Conservation (phyloP, 2,113 vertebrate species). For the Petrocephalus zakoni region DNA sequence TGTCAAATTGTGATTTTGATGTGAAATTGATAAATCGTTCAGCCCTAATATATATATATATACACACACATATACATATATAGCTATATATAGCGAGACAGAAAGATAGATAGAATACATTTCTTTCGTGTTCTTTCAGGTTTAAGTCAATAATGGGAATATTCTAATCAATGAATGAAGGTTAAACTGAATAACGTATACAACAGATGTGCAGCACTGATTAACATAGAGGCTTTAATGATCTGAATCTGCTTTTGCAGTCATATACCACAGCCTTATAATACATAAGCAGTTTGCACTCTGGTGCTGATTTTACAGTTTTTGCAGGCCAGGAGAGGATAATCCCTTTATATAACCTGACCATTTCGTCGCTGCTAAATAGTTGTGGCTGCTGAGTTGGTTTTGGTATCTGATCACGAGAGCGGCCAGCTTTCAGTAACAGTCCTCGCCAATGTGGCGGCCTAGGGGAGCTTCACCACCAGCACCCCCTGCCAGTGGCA, state of each 20-base stretch:
- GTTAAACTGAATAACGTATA: not conserved
- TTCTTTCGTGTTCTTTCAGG: not conserved
- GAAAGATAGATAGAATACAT: too few relatives aligned
- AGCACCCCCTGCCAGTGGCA: not conserved
- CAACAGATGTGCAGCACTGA: not conserved
- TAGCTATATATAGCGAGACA: too few relatives aligned
- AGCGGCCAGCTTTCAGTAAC: not conserved
- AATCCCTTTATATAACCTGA: constrained; percentile 12
- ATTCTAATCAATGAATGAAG: not conserved
- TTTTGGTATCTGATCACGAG: not conserved
- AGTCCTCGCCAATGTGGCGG: not conserved
- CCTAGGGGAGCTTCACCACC: too few relatives aligned
- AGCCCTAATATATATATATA: too few relatives aligned
- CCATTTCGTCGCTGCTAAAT: not conserved
- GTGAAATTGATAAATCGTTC: too few relatives aligned
- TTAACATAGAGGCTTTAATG: not conserved
- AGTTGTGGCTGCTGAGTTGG: not conserved
- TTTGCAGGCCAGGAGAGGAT: not conserved
- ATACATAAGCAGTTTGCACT: not conserved
- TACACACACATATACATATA: too few relatives aligned
- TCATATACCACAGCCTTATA: too few relatives aligned
- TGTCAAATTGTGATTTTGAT: too few relatives aligned
- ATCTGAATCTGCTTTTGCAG: not conserved
- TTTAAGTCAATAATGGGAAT: not conserved
- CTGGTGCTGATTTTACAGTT: not conserved